A percentile compares a stretch with the other conserved stretches of the same genome.
Evolutionary conservation across 2,797 vertebrate genomes (phyloP).

Genomic region (Macropodus opercularis): DNA sequence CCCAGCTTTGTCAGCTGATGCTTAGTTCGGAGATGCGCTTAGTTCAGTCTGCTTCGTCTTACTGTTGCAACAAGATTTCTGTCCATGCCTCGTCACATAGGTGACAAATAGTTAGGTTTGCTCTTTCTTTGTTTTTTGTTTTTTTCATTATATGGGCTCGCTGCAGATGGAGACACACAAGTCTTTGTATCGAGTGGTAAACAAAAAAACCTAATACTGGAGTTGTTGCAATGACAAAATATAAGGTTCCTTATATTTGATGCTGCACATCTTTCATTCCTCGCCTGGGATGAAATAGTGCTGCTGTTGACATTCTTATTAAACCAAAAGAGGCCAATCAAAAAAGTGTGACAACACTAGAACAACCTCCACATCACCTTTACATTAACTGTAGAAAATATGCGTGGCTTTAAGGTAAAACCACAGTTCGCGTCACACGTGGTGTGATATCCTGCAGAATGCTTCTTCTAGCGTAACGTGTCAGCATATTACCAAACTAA

Average conservation of each 20-base stretch:
- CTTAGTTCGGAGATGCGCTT: too few relatives aligned
- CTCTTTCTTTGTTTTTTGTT: too few relatives aligned
- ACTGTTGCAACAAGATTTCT: neutral
- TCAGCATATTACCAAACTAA: conserved; percentile 56
- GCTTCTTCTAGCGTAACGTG: conserved; percentile 36
- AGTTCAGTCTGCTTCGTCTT: neutral
- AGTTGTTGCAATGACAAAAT: too few relatives aligned
- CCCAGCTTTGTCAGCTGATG: too few relatives aligned
- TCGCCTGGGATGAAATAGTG: neutral
- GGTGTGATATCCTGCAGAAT: conserved; percentile 35
- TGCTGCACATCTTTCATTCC: neutral
- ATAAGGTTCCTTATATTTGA: too few relatives aligned
- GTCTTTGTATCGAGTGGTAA: neutral
- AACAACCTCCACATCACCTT: neutral
- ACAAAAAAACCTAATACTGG: too few relatives aligned
- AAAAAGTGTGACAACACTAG: neutral
- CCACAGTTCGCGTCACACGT: neutral
- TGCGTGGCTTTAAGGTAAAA: neutral
- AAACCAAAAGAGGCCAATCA: neutral
- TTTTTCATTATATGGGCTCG: too few relatives aligned
- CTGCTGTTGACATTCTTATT: neutral
- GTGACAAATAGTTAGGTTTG: too few relatives aligned
- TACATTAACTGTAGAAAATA: neutral
- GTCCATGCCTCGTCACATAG: neutral
- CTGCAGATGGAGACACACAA: neutral